These are phyloP conservation scores for Erythrolamprus reginae DNA, from an alignment of 2,113 vertebrate species.

Conservation along the genomic window DNA sequence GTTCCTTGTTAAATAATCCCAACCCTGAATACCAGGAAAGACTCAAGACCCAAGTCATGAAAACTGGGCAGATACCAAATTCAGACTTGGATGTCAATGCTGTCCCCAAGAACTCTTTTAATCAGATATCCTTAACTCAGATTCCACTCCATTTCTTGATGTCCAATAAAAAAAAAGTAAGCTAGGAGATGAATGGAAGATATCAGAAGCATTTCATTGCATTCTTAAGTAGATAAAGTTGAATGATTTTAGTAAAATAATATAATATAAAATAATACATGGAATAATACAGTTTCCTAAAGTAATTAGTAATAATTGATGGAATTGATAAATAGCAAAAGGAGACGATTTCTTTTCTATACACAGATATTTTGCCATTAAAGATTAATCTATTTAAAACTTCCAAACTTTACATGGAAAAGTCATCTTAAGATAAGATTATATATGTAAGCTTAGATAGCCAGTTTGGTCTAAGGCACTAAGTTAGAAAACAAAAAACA, in stretches of 20 bases:
- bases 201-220: not conserved
- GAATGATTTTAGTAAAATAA: not conserved
- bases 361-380: not conserved
- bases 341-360: not conserved
- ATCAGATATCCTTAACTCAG: not conserved
- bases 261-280: not conserved
- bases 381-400: conserved; percentile 28
- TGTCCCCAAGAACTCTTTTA: not conserved
- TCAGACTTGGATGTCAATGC: not conserved
- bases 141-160: not conserved
- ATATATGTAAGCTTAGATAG: not conserved
- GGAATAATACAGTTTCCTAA: not conserved
- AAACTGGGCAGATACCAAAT: not conserved
- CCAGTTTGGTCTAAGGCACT: not conserved
- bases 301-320: not conserved
- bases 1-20: not conserved
- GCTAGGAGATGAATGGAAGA: not conserved
- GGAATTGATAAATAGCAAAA: not conserved
- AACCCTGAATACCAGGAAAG: not conserved
- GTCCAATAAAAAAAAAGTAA: not conserved
- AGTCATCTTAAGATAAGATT: conserved; percentile 8
- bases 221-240: not conserved
- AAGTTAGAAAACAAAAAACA: not conserved
- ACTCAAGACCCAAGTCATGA: not conserved
- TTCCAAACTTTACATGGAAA: conserved; percentile 30